A percentile compares a stretch with the other conserved stretches of the same genome.
Evolutionary conservation across 2,797 vertebrate genomes (phyloP).

Genomic region (Thunnus albacares): DNA sequence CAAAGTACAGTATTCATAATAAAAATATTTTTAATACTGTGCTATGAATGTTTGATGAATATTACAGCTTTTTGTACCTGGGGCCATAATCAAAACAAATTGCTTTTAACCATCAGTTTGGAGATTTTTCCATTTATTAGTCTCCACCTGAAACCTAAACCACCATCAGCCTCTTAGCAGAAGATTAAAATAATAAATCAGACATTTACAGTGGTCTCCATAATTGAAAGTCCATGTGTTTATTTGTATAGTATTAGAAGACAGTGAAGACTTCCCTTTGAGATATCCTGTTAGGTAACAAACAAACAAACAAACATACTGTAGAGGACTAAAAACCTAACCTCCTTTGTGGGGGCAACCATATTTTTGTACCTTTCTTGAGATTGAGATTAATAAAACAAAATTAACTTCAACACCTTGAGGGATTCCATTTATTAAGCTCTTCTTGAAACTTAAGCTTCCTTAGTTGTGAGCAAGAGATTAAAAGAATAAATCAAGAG

Average conservation of each 20-base stretch:
- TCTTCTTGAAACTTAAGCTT: constrained; percentile 23
- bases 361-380: not conserved
- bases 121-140: not conserved
- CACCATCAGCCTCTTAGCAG: not conserved
- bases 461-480: constrained; percentile 2
- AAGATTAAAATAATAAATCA: constrained; percentile 37
- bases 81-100: not conserved
- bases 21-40: too few relatives aligned
- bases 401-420: constrained; percentile 22
- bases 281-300: not conserved
- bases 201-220: not conserved
- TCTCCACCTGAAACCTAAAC: constrained; percentile 16
- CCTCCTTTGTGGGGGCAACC: not conserved
- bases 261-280: not conserved
- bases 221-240: not conserved
- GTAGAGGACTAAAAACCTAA: not conserved
- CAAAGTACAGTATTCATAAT: not conserved
- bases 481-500: constrained; percentile 55
- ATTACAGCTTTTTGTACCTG: not conserved
- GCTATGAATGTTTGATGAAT: too few relatives aligned
- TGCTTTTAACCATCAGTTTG: not conserved
- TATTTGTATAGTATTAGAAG: not conserved
- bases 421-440: constrained; percentile 36
- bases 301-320: not conserved
- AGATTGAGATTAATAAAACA: constrained; percentile 24